Percentiles rank a stretch among this genome's conserved stretches.
Evolutionary conservation across 2,888 invertebrate genomes (phyloP).

Genomic region (Itoplectis maculator): DNA sequence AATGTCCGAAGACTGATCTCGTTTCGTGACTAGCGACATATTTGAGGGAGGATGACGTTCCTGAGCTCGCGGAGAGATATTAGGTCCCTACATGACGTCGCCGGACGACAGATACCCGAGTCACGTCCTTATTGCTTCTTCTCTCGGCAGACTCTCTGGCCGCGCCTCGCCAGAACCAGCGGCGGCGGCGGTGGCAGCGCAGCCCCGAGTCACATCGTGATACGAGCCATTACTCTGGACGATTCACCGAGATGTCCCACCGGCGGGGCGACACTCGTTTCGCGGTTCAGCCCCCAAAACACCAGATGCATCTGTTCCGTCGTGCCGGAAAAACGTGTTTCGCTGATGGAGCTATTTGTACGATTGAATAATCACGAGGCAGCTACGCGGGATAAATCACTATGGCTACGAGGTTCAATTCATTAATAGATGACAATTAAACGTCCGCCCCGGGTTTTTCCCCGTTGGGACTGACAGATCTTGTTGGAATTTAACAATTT

Average conservation of each 20-base stretch:
- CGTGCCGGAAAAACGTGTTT: slow-evolving; percentile 37
- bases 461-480: neutral
- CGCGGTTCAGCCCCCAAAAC: slow-evolving; percentile 32
- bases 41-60: slow-evolving; percentile 73
- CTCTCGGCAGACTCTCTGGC: slow-evolving; percentile 53
- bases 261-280: slow-evolving; percentile 37
- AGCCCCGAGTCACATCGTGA: slow-evolving; percentile 44
- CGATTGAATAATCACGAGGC: slow-evolving; percentile 40
- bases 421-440: slow-evolving; percentile 9
- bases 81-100: slow-evolving; percentile 75
- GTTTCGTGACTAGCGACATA: slow-evolving; percentile 75
- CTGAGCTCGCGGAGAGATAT: slow-evolving; percentile 76
- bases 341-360: slow-evolving; percentile 26
- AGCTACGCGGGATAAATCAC: neutral
- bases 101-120: slow-evolving; percentile 72
- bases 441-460: neutral
- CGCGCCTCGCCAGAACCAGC: slow-evolving; percentile 23
- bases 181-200: neutral
- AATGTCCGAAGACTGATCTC: slow-evolving; percentile 73
- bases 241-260: slow-evolving; percentile 55
- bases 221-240: slow-evolving; percentile 61
- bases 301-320: slow-evolving; percentile 44
- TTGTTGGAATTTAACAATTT: neutral
- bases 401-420: neutral
- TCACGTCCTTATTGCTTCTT: slow-evolving; percentile 74